These are phyloP conservation scores for Myotis davidii DNA, from an alignment of 2,113 vertebrate genomes.

Conservation along the genomic window DNA sequence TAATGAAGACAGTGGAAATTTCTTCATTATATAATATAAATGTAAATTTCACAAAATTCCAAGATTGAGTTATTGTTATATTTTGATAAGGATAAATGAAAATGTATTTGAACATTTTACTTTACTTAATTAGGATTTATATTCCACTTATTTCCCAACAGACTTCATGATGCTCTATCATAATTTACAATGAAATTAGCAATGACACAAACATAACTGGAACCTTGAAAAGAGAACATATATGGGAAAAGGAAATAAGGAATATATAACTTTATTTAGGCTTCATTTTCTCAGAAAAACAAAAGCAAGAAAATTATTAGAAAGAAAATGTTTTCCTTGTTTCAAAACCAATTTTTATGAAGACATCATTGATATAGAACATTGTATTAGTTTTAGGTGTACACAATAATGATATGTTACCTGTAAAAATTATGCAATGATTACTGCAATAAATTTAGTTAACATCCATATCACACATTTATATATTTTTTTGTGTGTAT, in stretches of 20 bases:
- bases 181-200: not conserved
- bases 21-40: not conserved
- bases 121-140: conserved; percentile 23
- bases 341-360: not conserved
- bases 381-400: not conserved
- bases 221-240: not conserved
- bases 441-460: not conserved
- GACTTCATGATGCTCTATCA: not conserved
- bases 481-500: not conserved
- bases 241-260: not conserved
- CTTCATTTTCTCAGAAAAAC: not conserved
- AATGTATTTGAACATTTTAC: not conserved
- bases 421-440: not conserved
- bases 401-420: not conserved
- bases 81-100: conserved; percentile 28
- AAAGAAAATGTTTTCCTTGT: not conserved
- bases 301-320: not conserved
- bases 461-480: not conserved
- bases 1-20: not conserved
- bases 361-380: not conserved
- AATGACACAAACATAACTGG: not conserved
- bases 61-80: not conserved
- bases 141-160: not conserved
- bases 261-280: not conserved
- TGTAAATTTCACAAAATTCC: not conserved